These are phyloP conservation scores for Platycheirus rosarum DNA, from an alignment of 2,888 invertebrate genomes.

Conservation along the genomic window DNA sequence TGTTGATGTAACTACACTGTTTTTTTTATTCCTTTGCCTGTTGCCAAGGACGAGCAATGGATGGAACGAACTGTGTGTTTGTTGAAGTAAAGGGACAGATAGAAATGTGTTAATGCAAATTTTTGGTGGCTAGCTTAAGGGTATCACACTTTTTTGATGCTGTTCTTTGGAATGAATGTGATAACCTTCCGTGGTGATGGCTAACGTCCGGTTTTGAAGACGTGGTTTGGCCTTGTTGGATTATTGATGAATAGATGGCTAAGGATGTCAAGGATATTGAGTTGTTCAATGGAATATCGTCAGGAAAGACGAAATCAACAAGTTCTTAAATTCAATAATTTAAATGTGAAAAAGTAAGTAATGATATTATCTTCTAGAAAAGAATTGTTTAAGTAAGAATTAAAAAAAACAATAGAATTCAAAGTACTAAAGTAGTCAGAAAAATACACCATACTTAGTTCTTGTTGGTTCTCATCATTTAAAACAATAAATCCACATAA, in stretches of 20 bases:
- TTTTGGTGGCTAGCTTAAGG: constrained; percentile 16
- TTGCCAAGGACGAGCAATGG: constrained; percentile 35
- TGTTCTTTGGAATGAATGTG: constrained; percentile 2
- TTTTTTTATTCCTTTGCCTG: neutral
- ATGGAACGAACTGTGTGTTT: constrained; percentile 19
- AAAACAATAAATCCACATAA: too few relatives aligned
- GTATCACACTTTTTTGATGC: neutral
- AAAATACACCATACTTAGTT: too few relatives aligned
- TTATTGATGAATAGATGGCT: constrained; percentile 36
- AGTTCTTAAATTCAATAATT: neutral
- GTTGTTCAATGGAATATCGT: neutral
- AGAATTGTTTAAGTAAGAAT: too few relatives aligned
- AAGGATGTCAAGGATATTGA: constrained; percentile 35
- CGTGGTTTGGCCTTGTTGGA: constrained; percentile 16
- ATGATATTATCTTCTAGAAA: too few relatives aligned
- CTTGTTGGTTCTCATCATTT: too few relatives aligned
- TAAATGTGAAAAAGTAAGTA: neutral
- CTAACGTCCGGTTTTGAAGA: constrained; percentile 42
- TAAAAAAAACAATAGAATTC: too few relatives aligned
- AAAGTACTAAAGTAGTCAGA: too few relatives aligned
- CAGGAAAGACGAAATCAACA: neutral
- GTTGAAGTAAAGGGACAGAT: neutral
- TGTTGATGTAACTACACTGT: constrained; percentile 4
- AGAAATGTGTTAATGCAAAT: constrained; percentile 30
- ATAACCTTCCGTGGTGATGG: constrained; percentile 27